Conservation (phyloP, 2,113 vertebrate genomes). For the Cyprinodon tularosa region DNA sequence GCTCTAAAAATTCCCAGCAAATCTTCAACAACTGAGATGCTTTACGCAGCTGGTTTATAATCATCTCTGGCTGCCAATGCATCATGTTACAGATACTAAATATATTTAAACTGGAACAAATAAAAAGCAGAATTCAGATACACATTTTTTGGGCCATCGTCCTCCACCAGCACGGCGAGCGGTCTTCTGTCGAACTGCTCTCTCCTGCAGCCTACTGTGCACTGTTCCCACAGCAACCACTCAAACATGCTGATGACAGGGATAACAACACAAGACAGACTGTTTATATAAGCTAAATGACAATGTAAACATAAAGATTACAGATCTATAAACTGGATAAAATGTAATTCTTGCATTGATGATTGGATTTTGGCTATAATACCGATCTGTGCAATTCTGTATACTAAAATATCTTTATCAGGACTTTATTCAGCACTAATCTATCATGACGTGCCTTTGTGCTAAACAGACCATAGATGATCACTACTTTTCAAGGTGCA, state of each 20-base stretch:
- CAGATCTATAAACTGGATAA: background rate
- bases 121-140: background rate
- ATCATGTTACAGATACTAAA: slow-evolving; percentile 9
- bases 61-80: slow-evolving; percentile 14
- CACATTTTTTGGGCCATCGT: background rate
- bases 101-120: too few species aligned
- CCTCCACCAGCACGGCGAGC: slow-evolving; percentile 40
- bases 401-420: too few species aligned
- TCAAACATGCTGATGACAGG: slow-evolving; percentile 57
- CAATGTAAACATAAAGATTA: slow-evolving; percentile 3
- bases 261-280: slow-evolving; percentile 23
- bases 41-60: slow-evolving; percentile 9
- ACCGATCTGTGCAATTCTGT: background rate
- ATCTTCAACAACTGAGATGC: background rate
- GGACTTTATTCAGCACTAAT: too few species aligned
- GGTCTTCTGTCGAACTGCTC: slow-evolving; percentile 54
- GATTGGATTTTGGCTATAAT: background rate
- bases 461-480: too few species aligned
- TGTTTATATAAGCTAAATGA: slow-evolving; percentile 44
- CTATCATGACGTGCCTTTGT: too few species aligned
- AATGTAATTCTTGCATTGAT: background rate
- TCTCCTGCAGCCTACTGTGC: slow-evolving; percentile 41
- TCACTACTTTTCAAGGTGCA: too few species aligned
- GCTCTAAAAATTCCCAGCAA: background rate
- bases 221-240: slow-evolving; percentile 58